phyloP scores from a whole-genome alignment of 2,797 vertebrate species.

The Anguilla obscura region DNA sequence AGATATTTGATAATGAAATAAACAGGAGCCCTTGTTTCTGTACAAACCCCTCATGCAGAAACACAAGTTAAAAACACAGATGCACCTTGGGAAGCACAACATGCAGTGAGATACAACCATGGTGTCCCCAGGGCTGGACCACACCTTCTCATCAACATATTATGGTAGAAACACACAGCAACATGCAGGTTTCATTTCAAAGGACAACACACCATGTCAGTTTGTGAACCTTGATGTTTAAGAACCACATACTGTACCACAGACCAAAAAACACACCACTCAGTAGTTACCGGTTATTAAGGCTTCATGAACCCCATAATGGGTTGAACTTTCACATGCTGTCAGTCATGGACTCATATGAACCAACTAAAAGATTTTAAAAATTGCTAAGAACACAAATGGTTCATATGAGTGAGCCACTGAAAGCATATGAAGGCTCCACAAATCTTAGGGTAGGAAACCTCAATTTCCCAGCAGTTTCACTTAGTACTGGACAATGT shows the following conservation, averaged over 20 bases:
- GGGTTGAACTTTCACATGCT: not conserved
- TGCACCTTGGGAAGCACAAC: conserved; percentile 33
- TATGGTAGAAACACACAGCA: conserved; percentile 26
- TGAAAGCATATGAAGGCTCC: not conserved
- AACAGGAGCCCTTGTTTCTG: not conserved
- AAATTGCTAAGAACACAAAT: not conserved
- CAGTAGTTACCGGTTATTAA: not conserved
- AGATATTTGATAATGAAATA: not conserved
- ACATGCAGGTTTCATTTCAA: conserved; percentile 35
- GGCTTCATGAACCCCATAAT: not conserved
- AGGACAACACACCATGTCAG: conserved; percentile 27
- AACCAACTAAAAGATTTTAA: not conserved
- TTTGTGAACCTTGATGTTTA: conserved; percentile 12
- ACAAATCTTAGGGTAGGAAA: not conserved
- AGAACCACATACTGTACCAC: conserved; percentile 12
- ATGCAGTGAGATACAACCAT: conserved; percentile 35
- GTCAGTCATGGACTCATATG: not conserved
- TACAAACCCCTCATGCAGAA: conserved; percentile 37
- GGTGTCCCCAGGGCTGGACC: not conserved
- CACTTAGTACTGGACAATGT: conserved; percentile 7
- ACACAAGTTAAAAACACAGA: conserved; percentile 36
- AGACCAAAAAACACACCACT: conserved; percentile 23
- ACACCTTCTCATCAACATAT: conserved; percentile 3
- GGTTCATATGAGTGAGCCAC: not conserved
- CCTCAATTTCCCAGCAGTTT: not conserved